These are phyloP conservation scores for Lytechinus pictus DNA, from an alignment of 35 echinoderm and acorn worm species.

Conservation along the genomic window DNA sequence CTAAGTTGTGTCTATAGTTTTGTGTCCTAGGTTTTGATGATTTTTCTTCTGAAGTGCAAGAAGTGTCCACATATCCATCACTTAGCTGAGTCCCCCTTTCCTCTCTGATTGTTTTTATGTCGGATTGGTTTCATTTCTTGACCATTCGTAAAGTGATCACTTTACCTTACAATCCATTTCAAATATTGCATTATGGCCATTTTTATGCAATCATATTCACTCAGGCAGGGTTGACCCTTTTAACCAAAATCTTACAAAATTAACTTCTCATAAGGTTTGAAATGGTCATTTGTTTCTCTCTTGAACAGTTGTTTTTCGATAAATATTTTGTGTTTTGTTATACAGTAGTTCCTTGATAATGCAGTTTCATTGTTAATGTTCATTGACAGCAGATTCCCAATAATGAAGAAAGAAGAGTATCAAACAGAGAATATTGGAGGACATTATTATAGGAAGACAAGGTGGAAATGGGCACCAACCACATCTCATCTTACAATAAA, in stretches of 20 bases:
- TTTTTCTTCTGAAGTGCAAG: not conserved
- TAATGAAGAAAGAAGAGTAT: too few relatives aligned
- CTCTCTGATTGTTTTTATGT: not conserved
- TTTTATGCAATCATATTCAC: not conserved
- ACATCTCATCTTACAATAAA: too few relatives aligned
- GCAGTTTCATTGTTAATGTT: too few relatives aligned
- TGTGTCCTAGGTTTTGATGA: not conserved
- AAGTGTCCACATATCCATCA: not conserved
- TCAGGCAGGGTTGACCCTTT: not conserved
- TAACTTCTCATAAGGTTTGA: not conserved
- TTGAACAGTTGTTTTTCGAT: not conserved
- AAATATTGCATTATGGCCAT: not conserved
- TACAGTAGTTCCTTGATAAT: not conserved
- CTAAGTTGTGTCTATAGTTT: not conserved
- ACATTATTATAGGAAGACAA: too few relatives aligned
- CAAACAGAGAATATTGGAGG: too few relatives aligned
- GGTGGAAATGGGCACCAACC: too few relatives aligned
- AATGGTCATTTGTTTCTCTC: not conserved
- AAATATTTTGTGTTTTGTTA: not conserved
- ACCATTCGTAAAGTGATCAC: not conserved
- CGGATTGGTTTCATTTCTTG: not conserved
- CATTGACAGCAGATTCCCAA: too few relatives aligned
- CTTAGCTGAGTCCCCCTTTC: not conserved
- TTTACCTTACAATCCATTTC: not conserved
- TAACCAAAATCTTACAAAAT: not conserved